Percentiles rank a stretch among this genome's conserved stretches.
phyloP scores from a whole-genome alignment of 1,140 invertebrate genomes.

The Microplitis demolitor region DNA sequence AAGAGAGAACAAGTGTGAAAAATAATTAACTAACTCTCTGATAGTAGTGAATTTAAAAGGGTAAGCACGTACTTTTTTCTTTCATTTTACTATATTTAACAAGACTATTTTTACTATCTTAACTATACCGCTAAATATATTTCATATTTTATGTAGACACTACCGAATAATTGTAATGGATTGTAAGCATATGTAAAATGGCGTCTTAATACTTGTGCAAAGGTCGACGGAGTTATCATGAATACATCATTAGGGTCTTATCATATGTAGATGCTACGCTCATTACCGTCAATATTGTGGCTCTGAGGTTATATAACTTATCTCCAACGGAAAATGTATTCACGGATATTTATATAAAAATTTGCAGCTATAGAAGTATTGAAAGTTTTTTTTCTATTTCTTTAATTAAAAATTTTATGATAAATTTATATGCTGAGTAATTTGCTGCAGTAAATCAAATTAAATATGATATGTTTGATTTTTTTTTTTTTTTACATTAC shows the following conservation, averaged over 20 bases:
- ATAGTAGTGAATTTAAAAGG: neutral
- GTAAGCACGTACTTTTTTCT: slow-evolving; percentile 2
- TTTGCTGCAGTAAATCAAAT: too few species aligned
- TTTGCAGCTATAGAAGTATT: neutral
- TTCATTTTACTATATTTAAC: neutral
- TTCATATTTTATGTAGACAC: neutral
- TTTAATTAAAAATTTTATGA: too few species aligned
- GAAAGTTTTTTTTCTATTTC: too few species aligned
- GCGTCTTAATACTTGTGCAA: too few species aligned
- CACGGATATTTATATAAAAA: neutral
- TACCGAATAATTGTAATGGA: neutral
- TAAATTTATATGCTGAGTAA: too few species aligned
- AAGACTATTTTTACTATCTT: neutral
- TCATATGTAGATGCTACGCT: neutral
- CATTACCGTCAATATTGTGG: slow-evolving; percentile 8
- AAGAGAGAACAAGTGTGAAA: neutral
- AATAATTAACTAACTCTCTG: slow-evolving; percentile 6
- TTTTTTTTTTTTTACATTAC: too few species aligned
- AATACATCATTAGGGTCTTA: slow-evolving; percentile 22
- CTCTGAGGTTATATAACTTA: neutral
- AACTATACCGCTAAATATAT: neutral
- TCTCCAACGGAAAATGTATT: neutral
- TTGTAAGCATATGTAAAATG: neutral
- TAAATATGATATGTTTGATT: too few species aligned
- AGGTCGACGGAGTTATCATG: neutral